Base-by-base conservation (phyloP, 2,888 invertebrate genomes). In the Romanomermis culicivorax region DNA sequence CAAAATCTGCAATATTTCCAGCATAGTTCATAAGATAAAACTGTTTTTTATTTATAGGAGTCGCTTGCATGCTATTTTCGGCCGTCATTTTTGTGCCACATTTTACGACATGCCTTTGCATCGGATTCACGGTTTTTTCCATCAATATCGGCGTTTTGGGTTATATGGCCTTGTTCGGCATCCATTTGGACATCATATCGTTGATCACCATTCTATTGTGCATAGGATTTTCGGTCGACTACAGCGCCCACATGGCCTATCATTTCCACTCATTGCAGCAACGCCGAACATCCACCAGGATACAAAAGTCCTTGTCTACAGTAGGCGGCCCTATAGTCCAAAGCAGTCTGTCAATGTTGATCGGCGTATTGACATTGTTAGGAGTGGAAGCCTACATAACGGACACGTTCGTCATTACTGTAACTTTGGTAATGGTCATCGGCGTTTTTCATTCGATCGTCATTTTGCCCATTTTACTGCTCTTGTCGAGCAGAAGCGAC, bases 171-270 rank as follows among this genome's bases (percentile, higher is more conserved):
- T 48, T 36, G 23, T 53, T 52, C 51, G 29, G n/a, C 25, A 53
- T 58, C 26, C 50, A 55, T n/a, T 43, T 58, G 42, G 58, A 58
- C 36, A 58, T 58, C 4, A 58, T 58, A 26, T 56, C 58, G 1
- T 29, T 45, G 26, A 58, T 58, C 51, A 58, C 58, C 14, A 58
- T 58, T 24, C 52, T 58, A 36, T 50, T 58, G 7, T 52, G 56
- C 24, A 55, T 58, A 45, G 58, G 58, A 17, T 58, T 58, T 45
- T 58, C 57, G 2, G 54, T 58, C 20, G 58, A 58, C 36, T 58
- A 56, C 49, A 48, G 51, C 23, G 51, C 57, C 1, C 58, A 58
- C 47, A 42, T 58, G n/a, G 36, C 56, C 29, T 56, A 56, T 29
- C 56, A 56, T 25, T 56, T 25, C 53, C n/a, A 45, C 24, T n/a